Evolutionary conservation across 2,113 vertebrate species (phyloP), one percentile per base, ranked within the genome.

Genomic region (Prolemur simus): DNA sequence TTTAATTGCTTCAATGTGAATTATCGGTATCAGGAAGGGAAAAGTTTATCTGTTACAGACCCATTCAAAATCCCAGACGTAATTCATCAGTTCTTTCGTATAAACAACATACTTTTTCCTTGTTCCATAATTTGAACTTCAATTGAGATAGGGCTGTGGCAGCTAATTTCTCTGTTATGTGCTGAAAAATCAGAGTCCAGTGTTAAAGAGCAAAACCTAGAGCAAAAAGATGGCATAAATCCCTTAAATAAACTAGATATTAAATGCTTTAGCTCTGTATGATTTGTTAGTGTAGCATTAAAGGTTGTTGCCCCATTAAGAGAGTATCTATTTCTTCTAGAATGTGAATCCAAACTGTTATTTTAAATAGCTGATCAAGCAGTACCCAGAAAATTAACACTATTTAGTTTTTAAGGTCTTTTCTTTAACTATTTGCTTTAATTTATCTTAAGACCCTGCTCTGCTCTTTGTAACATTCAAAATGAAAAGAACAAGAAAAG

Each of bases 1-100:
- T 85, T 88, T 76, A 58, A 87, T 94, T 85, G 93, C 69, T 93
- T 94, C 49, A 77, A 80, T 81, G 66, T 80, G 52, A 97, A 81
- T 89, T 81, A 78, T 66, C 71, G 58, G 34, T 85, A 92, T 94
- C 60, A 52, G 34, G 82, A 89, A 91, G 32, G 73, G 32, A 39
- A 89, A 93, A 39, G 3, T 94, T 95, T 83, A 52, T 69, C 63
- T 64, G 42, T 74, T 80, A 91, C 6, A 77, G 90, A 95, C 13
- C 17, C 66, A 93, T 84, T 87, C 77, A 91, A 91, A 89, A 87
- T 91, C 52, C 21, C 56, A 96, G 90, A 69, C 21, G 47, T n/a
- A 84, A 89, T 58, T 80, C 23, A 81, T 71, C n/a, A 88, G 73
- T 88, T 74, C 47, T 83, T 52, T 82, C 13, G 52, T 64, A 21